These are phyloP conservation scores for Lottia scabra DNA, from an alignment of 2,888 invertebrate genomes.

Conservation along the genomic window DNA sequence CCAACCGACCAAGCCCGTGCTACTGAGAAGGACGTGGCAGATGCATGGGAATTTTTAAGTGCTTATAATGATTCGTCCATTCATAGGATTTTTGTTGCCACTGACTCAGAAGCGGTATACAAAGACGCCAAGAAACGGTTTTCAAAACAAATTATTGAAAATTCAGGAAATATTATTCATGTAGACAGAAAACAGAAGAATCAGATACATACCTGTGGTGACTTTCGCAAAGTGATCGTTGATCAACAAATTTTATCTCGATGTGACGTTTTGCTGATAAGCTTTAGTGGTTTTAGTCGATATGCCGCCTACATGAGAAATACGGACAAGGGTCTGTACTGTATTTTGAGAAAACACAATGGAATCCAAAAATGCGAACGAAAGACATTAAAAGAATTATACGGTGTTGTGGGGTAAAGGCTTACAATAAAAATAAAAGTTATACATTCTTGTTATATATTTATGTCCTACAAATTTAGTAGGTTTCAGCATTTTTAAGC, in stretches of 20 bases:
- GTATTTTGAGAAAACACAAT: too few relatives aligned
- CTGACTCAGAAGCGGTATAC: constrained; percentile 17
- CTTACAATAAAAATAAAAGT: too few relatives aligned
- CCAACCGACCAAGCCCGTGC: constrained; percentile 15
- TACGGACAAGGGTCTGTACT: too few relatives aligned
- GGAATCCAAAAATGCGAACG: too few relatives aligned
- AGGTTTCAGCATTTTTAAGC: too few relatives aligned
- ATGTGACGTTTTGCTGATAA: too few relatives aligned
- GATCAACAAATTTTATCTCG: constrained; percentile 15
- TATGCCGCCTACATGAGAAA: too few relatives aligned
- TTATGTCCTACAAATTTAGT: too few relatives aligned
- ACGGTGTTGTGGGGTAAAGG: too few relatives aligned
- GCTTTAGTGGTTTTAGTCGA: too few relatives aligned
- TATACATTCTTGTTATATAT: too few relatives aligned
- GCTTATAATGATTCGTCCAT: constrained; percentile 1
- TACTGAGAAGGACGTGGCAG: neutral
- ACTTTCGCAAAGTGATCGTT: constrained; percentile 7
- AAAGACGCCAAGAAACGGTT: constrained; percentile 14
- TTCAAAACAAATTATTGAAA: constrained; percentile 14
- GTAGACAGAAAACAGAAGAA: constrained; percentile 11
- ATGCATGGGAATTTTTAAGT: constrained; percentile 15
- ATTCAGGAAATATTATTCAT: constrained; percentile 14
- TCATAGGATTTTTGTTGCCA: constrained; percentile 16
- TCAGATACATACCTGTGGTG: neutral
- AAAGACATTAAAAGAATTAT: too few relatives aligned